Evolutionary conservation across 1,140 invertebrate genomes (phyloP).

Genomic region (Heliconius himera): DNA sequence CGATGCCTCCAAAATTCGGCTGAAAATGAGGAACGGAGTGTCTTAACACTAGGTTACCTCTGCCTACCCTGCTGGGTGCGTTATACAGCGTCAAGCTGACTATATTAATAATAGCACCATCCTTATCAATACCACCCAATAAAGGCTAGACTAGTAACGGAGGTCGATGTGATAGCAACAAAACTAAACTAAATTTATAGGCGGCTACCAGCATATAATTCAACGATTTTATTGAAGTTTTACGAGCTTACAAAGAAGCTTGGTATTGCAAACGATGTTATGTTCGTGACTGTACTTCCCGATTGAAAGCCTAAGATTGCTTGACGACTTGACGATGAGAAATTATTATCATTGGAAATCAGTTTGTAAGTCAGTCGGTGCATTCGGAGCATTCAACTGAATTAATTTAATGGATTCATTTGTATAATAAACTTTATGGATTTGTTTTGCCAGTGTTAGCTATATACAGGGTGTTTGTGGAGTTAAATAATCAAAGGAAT

Average conservation of each 20-base stretch:
- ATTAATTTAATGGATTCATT: constrained; percentile 22
- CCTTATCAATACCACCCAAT: not conserved
- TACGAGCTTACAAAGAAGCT: constrained; percentile 72
- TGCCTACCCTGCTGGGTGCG: too few relatives aligned
- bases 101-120: not conserved
- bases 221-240: constrained; percentile 76
- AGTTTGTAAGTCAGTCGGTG: constrained; percentile 23
- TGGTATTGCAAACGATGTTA: constrained; percentile 63
- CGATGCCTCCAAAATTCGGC: too few relatives aligned
- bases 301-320: constrained; percentile 46
- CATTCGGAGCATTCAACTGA: constrained; percentile 31
- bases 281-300: constrained; percentile 71
- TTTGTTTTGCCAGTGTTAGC: not conserved
- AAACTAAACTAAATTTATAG: constrained; percentile 62
- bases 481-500: not conserved
- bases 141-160: not conserved
- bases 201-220: constrained; percentile 63
- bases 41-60: too few relatives aligned
- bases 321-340: constrained; percentile 55
- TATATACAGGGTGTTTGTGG: too few relatives aligned
- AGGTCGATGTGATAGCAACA: constrained; percentile 49
- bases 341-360: constrained; percentile 44
- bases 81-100: too few relatives aligned
- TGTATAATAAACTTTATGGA: not conserved
- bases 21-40: too few relatives aligned